Evolutionary conservation across 2,888 invertebrate genomes (phyloP), one percentile per base, ranked within the genome.

Genomic region (Drosophila macrospina): DNA sequence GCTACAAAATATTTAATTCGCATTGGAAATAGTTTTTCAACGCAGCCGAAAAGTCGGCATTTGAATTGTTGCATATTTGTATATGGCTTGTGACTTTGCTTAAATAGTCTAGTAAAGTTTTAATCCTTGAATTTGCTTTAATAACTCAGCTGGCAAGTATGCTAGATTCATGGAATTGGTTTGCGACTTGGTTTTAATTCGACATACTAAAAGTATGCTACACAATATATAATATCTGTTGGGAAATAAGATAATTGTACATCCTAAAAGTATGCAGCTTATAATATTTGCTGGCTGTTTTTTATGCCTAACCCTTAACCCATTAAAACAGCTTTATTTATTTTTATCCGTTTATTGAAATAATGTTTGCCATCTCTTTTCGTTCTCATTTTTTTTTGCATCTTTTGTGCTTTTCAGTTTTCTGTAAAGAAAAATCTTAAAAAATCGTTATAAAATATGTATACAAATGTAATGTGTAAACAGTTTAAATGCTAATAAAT

Each of bases 401-500:
- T 68, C 59, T 36, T 57, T 67, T 55, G 55, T 63, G 63, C 52
- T 55, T 41, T 52, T 65, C 16, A 45, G 62, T 71, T 74, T 69
- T 73, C 80, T 83, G 88, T 63, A 79, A 78, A 71, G 74, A 81
- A 69, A 80, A 75, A 87, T 67, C 71, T 67, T 78, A 32, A 55
- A 55, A 69, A 77, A 70, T 69, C 73, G 66, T 78, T 80, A 69
- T 66, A 69, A 74, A 44, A 67, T 67, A 66, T 72, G 48, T 69
- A 65, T 26, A 55, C 32, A 51, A 37, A 36, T 37, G 11, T 30
- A 44, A 32, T 15, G 15, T 26, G 41, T 34, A 60, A 50, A 50
- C 30, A 45, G 13, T 47, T 51, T 61, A 73, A 13, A 16, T n/a
- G 28, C 32, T 73, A 68, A 37, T 47, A 44, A 63, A 70, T 60